These are phyloP conservation scores for Danaus plexippus DNA, from an alignment of 1,140 invertebrate species.

Conservation along the genomic window DNA sequence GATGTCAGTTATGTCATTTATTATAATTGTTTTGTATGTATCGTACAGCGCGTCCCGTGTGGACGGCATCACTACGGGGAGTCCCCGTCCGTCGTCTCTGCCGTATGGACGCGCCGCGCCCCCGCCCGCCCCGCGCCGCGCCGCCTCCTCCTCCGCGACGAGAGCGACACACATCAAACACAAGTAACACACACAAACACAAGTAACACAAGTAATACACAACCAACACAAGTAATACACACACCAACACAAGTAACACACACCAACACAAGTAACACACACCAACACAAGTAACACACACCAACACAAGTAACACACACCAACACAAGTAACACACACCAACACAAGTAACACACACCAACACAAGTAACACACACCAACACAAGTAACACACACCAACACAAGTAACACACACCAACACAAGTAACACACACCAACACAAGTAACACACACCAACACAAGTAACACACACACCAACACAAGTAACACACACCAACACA, in stretches of 20 bases:
- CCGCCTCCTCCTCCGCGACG: conserved; percentile 75
- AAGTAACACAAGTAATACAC: no score
- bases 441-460: no score
- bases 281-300: conserved; percentile 45
- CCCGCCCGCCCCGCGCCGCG: conserved; percentile 73
- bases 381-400: no score
- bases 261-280: conserved; percentile 29
- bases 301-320: no score
- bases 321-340: conserved; percentile 38
- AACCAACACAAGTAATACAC: conserved; percentile 30
- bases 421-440: no score
- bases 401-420: no score
- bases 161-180: conserved; percentile 34
- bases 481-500: not conserved
- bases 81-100: conserved; percentile 74
- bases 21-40: not conserved
- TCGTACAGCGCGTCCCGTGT: conserved; percentile 62
- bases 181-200: conserved; percentile 45
- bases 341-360: conserved; percentile 31
- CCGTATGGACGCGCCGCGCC: conserved; percentile 74
- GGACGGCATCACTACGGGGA: conserved; percentile 61
- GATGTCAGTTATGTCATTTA: no score
- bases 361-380: no score
- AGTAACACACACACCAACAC: conserved; percentile 25
- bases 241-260: conserved; percentile 63